phyloP scores from a whole-genome alignment of 2,113 vertebrate genomes.

The Ranitomeya variabilis region DNA sequence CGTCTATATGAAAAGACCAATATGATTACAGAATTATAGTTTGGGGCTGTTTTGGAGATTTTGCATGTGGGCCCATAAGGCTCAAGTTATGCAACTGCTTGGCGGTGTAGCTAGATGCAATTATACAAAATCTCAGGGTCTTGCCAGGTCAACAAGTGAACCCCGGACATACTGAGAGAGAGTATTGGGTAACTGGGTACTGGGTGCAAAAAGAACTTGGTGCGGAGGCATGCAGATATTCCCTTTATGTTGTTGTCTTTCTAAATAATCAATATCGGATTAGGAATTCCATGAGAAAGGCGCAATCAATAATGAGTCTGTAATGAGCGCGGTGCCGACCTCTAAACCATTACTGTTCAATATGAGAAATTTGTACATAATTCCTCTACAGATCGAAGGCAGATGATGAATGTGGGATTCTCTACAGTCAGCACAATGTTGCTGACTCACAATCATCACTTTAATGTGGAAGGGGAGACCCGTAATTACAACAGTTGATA shows the following conservation, averaged over 20 bases:
- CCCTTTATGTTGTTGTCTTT: not conserved
- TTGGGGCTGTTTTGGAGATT: too few relatives aligned
- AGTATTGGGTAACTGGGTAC: too few relatives aligned
- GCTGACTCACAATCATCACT: conserved; percentile 27
- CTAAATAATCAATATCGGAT: conserved; percentile 3
- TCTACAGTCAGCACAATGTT: not conserved
- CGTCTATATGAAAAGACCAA: too few relatives aligned
- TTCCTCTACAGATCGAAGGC: conserved; percentile 11
- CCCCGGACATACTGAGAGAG: too few relatives aligned
- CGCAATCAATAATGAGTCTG: not conserved
- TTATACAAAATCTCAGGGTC: too few relatives aligned
- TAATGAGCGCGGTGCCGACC: not conserved
- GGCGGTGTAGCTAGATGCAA: too few relatives aligned
- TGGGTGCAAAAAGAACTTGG: too few relatives aligned
- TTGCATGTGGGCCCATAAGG: too few relatives aligned
- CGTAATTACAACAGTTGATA: conserved; percentile 27
- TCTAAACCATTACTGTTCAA: not conserved
- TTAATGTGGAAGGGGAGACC: conserved; percentile 26
- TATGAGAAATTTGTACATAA: not conserved
- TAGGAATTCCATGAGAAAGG: not conserved
- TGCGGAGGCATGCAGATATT: too few relatives aligned
- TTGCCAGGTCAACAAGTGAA: too few relatives aligned
- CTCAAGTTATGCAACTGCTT: too few relatives aligned
- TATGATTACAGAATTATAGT: too few relatives aligned
- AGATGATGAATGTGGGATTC: conserved; percentile 20